phyloP scores from a whole-genome alignment of 1,140 invertebrate genomes.

The Helicorthomorpha holstii region DNA sequence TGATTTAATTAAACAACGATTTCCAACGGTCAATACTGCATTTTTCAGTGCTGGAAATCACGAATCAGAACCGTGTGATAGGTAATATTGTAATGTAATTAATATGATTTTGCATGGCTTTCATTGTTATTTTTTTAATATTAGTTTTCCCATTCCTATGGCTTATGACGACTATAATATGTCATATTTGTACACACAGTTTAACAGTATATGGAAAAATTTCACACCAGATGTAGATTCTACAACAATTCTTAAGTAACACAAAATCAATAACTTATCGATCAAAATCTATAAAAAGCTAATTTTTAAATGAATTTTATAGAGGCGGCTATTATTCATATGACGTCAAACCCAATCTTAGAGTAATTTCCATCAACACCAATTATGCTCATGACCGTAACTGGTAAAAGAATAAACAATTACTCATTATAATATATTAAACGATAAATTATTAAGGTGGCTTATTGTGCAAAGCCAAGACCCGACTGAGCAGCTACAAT shows the following conservation, averaged over 20 bases:
- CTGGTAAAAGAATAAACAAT: slow-evolving; percentile 18
- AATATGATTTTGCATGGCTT: too few relatives aligned
- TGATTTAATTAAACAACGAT: slow-evolving; percentile 28
- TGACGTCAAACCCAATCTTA: too few relatives aligned
- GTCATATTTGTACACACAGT: slow-evolving; percentile 26
- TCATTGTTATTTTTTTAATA: too few relatives aligned
- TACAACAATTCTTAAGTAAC: background rate
- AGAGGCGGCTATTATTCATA: too few relatives aligned
- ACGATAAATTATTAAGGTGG: slow-evolving; percentile 35
- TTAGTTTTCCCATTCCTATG: slow-evolving; percentile 25
- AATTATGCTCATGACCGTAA: slow-evolving; percentile 25
- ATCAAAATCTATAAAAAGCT: too few relatives aligned
- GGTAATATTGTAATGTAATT: slow-evolving; percentile 23
- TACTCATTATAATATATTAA: background rate
- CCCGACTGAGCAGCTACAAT: slow-evolving; percentile 38
- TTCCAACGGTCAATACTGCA: slow-evolving; percentile 33
- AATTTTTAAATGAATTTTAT: too few relatives aligned
- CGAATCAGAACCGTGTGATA: slow-evolving; percentile 39
- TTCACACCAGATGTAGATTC: slow-evolving; percentile 19
- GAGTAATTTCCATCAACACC: slow-evolving; percentile 24
- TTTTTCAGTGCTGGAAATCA: slow-evolving; percentile 44
- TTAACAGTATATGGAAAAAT: slow-evolving; percentile 24
- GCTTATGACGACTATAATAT: slow-evolving; percentile 21
- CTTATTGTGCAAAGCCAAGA: slow-evolving; percentile 40
- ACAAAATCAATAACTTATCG: too few relatives aligned